phyloP scores from a whole-genome alignment of 2,797 vertebrate genomes.

The Cyclopterus lumpus region DNA sequence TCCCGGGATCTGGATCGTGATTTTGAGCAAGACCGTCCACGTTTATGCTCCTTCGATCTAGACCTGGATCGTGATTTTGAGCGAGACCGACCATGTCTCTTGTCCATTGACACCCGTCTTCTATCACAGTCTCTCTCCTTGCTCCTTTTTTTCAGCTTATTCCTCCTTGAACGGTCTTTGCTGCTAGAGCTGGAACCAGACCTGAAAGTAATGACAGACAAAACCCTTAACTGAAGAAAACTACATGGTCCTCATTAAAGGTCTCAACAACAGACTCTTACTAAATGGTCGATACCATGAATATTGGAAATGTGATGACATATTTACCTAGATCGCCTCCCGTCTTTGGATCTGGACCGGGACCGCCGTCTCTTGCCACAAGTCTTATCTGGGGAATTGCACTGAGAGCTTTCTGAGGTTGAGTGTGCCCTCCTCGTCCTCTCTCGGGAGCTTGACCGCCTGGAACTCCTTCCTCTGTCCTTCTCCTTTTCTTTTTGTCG shows the following conservation, averaged over 20 bases:
- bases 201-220: slow-evolving; percentile 52
- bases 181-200: slow-evolving; percentile 84
- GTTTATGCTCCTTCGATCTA: slow-evolving; percentile 73
- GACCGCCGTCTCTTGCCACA: slow-evolving; percentile 81
- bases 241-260: neutral
- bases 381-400: slow-evolving; percentile 75
- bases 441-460: slow-evolving; percentile 71
- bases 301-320: neutral
- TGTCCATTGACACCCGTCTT: slow-evolving; percentile 72
- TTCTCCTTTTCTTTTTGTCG: slow-evolving; percentile 68
- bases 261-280: neutral
- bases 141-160: slow-evolving; percentile 69
- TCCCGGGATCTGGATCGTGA: slow-evolving; percentile 80
- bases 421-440: slow-evolving; percentile 56
- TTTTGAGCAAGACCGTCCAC: slow-evolving; percentile 70
- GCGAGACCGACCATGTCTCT: slow-evolving; percentile 69
- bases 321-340: slow-evolving; percentile 77
- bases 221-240: slow-evolving; percentile 6
- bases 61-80: slow-evolving; percentile 72
- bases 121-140: slow-evolving; percentile 71
- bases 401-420: slow-evolving; percentile 70
- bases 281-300: neutral
- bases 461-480: slow-evolving; percentile 56
- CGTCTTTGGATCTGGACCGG: slow-evolving; percentile 79
- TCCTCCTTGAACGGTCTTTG: slow-evolving; percentile 81